Evolutionary conservation across 2,888 invertebrate species (phyloP).

Genomic region (Tupiocoris notatus): DNA sequence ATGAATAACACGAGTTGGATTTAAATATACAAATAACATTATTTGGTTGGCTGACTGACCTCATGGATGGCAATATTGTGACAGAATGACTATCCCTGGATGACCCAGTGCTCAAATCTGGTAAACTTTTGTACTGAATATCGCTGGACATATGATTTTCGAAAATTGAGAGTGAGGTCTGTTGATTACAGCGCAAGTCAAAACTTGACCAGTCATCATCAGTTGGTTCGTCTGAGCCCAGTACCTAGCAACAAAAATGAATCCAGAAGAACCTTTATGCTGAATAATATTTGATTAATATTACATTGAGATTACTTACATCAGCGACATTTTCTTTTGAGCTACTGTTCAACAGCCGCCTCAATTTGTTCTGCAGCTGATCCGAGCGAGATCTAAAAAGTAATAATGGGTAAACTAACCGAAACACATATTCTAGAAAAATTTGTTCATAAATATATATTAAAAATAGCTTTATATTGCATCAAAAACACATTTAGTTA

Average conservation of each 20-base stretch:
- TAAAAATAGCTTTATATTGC: too few species aligned
- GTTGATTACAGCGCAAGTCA: background rate
- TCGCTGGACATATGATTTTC: conserved; percentile 13
- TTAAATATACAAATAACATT: too few species aligned
- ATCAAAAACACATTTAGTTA: too few species aligned
- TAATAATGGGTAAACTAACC: too few species aligned
- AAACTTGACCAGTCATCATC: background rate
- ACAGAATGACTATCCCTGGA: conserved; percentile 40
- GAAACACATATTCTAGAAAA: too few species aligned
- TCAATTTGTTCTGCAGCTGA: conserved; percentile 73
- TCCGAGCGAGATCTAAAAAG: conserved; percentile 53
- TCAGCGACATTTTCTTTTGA: conserved; percentile 65
- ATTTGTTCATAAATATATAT: too few species aligned
- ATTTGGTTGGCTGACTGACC: conserved; percentile 1
- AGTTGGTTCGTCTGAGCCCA: too few species aligned
- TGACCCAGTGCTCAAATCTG: conserved; percentile 38
- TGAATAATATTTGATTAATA: too few species aligned
- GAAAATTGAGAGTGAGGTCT: background rate
- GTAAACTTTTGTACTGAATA: conserved; percentile 45
- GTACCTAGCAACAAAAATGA: too few species aligned
- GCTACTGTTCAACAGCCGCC: conserved; percentile 72
- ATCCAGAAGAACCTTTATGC: too few species aligned
- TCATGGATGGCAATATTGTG: conserved; percentile 24
- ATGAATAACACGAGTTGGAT: too few species aligned
- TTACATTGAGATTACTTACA: too few species aligned